Conservation (phyloP, 2,888 invertebrate genomes). For the Galerucella pusilla region DNA sequence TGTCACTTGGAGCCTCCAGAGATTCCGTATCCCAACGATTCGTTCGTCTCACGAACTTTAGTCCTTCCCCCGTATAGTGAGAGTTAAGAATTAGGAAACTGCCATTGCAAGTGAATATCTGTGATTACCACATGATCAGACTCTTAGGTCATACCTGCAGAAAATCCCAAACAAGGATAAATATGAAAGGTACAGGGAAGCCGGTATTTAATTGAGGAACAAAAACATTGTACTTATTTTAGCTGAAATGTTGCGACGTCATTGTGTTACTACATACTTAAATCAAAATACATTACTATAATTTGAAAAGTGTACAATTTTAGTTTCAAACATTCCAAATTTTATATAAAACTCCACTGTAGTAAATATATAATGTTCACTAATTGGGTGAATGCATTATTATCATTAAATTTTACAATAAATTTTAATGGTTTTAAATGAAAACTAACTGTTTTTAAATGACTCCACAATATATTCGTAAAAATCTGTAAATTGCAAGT, state of each 20-base stretch:
- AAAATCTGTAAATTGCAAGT: too few species aligned
- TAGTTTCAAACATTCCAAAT: neutral
- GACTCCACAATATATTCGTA: too few species aligned
- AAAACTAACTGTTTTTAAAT: too few species aligned
- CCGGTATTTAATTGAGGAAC: neutral
- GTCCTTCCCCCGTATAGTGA: slow-evolving; percentile 73
- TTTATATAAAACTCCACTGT: neutral
- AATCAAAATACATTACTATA: neutral
- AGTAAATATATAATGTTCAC: neutral
- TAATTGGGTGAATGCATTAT: too few species aligned
- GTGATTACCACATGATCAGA: slow-evolving; percentile 66
- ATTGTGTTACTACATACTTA: too few species aligned
- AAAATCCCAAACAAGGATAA: slow-evolving; percentile 16
- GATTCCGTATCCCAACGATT: slow-evolving; percentile 62
- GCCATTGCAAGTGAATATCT: slow-evolving; percentile 67
- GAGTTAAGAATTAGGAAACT: slow-evolving; percentile 66
- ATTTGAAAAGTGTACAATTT: neutral
- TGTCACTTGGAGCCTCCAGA: slow-evolving; percentile 84
- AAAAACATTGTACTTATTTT: neutral
- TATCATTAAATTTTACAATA: too few species aligned
- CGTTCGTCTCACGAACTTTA: slow-evolving; percentile 68
- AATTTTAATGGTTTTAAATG: too few species aligned
- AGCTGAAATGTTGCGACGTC: neutral
- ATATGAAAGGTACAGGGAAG: neutral
- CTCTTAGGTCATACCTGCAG: slow-evolving; percentile 58